Percentiles rank a stretch among this genome's conserved stretches.
Evolutionary conservation across 2,113 vertebrate genomes (phyloP).

Genomic region (Chaetops frenatus): DNA sequence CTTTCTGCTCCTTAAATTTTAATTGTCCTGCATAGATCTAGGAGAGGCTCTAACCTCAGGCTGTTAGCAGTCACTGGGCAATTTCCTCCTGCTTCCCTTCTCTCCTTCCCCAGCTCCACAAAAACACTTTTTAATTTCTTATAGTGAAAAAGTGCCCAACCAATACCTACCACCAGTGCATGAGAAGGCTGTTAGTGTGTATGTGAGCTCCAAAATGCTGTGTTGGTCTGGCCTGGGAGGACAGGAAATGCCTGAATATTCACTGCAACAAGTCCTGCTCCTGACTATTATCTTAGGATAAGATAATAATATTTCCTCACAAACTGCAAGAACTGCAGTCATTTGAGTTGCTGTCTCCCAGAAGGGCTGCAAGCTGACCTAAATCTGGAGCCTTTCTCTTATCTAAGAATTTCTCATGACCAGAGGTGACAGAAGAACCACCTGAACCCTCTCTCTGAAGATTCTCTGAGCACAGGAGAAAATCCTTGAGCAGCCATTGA

Average conservation of each 20-base stretch:
- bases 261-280: neutral
- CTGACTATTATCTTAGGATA: accelerated
- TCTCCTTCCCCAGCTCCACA: accelerated
- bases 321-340: neutral
- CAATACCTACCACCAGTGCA: accelerated
- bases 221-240: accelerated
- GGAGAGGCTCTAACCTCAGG: neutral
- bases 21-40: neutral
- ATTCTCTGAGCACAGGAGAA: neutral
- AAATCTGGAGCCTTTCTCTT: neutral
- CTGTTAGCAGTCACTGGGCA: neutral
- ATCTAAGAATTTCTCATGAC: neutral
- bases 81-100: neutral
- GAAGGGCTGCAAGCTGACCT: neutral
- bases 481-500: neutral
- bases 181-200: neutral
- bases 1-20: neutral
- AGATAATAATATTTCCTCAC: accelerated
- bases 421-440: neutral
- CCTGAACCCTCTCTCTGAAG: neutral
- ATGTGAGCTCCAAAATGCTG: neutral
- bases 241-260: accelerated
- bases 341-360: neutral
- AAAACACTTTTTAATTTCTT: neutral
- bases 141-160: neutral